A percentile compares a stretch with the other conserved stretches of the same genome.
phyloP scores from a whole-genome alignment of 2,113 vertebrate genomes.

The Pheucticus melanocephalus region DNA sequence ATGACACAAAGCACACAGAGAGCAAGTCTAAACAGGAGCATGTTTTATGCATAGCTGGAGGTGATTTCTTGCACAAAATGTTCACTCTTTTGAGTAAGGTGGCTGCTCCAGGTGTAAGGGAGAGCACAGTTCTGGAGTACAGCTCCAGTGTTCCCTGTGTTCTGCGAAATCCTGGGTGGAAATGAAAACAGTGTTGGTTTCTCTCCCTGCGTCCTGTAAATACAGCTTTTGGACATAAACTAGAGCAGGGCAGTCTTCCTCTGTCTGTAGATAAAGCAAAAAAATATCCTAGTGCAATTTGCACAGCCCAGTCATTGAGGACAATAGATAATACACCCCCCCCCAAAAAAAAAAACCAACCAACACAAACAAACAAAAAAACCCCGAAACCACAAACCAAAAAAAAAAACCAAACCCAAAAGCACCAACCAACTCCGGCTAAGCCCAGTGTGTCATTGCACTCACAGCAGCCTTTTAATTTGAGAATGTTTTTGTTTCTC shows the following conservation, averaged over 20 bases:
- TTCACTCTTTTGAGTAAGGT: background rate
- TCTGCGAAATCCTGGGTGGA: rapidly evolving
- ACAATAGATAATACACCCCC: background rate
- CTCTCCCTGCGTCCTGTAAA: background rate
- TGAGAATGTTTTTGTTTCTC: background rate
- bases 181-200: background rate
- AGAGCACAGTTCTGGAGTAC: too few relatives aligned
- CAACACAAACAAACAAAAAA: too few relatives aligned
- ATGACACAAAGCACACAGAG: background rate
- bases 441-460: rapidly evolving
- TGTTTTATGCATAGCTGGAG: rapidly evolving
- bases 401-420: background rate
- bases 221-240: background rate
- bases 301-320: background rate
- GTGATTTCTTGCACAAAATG: background rate
- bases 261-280: background rate
- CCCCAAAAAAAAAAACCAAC: too few relatives aligned
- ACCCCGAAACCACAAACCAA: too few relatives aligned
- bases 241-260: background rate
- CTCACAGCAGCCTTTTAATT: background rate
- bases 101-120: background rate
- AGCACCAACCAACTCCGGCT: background rate
- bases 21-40: background rate
- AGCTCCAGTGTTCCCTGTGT: background rate
- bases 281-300: rapidly evolving